Base-by-base conservation (phyloP, 2,888 invertebrate genomes). In the Doris montereyensis region DNA sequence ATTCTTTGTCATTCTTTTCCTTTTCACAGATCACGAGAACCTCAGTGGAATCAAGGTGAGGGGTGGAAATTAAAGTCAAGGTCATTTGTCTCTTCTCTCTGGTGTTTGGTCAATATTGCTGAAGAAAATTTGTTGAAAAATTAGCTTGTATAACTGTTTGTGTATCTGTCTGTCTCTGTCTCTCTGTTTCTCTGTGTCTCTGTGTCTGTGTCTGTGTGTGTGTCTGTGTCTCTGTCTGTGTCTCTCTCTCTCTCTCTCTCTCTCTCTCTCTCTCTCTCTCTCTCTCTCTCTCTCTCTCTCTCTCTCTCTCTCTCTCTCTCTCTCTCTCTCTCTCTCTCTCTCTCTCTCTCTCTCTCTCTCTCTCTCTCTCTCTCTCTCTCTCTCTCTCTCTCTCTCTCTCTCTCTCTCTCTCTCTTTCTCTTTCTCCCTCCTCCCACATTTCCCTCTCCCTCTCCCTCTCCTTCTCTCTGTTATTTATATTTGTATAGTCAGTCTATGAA, bases 31-130 rank as follows among this genome's bases (percentile, higher is more conserved):
- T 67, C 73, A 10, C 62, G 52, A 73, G 78, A 78, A 1, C 73
- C 78, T 21, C 62, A 62, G 17, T 78, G 78, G 78, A 78, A 73
- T 41, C 73, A 73, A 73, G 78, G 78, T 78, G 34, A 67, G 26
- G n/a, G n/a, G n/a, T n/a, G n/a, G n/a, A n/a, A n/a, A n/a, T n/a
- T n/a, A n/a, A n/a, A n/a, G n/a, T n/a, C n/a, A n/a, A n/a, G n/a
- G n/a, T n/a, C n/a, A n/a, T n/a, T n/a, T n/a, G n/a, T n/a, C n/a
- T n/a, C n/a, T n/a, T n/a, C n/a, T n/a, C n/a, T n/a, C n/a, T n/a
- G n/a, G n/a, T n/a, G n/a, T n/a, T n/a, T n/a, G n/a, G n/a, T n/a
- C n/a, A n/a, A n/a, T n/a, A n/a, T n/a, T n/a, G n/a, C n/a, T n/a
- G n/a, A n/a, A n/a, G n/a, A n/a, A n/a, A n/a, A n/a, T n/a, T n/a